Conservation (phyloP, 1,140 invertebrate genomes). For the Drosophila bocqueti region DNA sequence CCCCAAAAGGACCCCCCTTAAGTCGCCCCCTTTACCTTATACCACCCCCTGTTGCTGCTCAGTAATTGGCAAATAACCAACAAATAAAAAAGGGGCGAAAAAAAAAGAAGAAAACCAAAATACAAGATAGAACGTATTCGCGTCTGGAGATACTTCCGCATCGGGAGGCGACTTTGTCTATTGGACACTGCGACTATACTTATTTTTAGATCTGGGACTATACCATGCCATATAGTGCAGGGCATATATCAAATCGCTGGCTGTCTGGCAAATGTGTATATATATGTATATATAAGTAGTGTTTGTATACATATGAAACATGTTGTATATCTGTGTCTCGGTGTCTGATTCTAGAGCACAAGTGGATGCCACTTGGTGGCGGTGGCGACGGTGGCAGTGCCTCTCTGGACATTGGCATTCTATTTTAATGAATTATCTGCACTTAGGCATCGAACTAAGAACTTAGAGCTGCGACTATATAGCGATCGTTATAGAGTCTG, state of each 20-base stretch:
- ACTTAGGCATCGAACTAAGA: constrained; percentile 76
- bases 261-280: constrained; percentile 34
- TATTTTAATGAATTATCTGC: constrained; percentile 80
- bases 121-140: constrained; percentile 22
- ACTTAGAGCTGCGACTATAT: constrained; percentile 40
- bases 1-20: neutral
- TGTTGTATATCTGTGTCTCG: constrained; percentile 43
- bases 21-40: neutral
- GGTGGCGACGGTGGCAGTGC: constrained; percentile 2
- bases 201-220: constrained; percentile 54
- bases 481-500: constrained; percentile 14
- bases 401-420: constrained; percentile 75
- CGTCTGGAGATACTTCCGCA: constrained; percentile 82
- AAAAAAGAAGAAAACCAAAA: constrained; percentile 1
- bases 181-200: constrained; percentile 34
- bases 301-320: constrained; percentile 12
- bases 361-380: constrained; percentile 49
- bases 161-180: constrained; percentile 61
- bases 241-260: constrained; percentile 55
- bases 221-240: constrained; percentile 51
- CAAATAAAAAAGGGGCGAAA: constrained; percentile 17
- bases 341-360: constrained; percentile 33
- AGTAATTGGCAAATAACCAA: constrained; percentile 80
- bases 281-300: neutral
- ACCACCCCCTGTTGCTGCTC: constrained; percentile 30